Conservation (phyloP, 2,113 vertebrate genomes). For the Neolamprologus hecqui region DNA sequence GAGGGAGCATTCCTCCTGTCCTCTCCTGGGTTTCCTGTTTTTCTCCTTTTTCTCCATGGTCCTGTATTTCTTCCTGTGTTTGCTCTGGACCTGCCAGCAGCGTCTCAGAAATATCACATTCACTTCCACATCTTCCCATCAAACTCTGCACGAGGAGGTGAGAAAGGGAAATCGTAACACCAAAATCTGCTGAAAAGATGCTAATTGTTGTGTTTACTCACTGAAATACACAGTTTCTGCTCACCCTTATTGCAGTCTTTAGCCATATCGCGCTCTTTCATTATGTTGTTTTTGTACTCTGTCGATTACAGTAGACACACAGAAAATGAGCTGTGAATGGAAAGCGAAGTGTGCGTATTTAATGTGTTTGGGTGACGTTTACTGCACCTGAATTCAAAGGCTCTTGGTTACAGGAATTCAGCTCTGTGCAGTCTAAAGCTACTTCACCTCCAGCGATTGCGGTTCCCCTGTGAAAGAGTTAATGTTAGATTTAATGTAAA, state of each 20-base stretch:
- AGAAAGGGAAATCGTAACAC: neutral
- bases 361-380: neutral
- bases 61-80: constrained; percentile 14
- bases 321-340: neutral
- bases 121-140: constrained; percentile 87
- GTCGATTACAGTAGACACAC: neutral
- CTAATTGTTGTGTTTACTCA: neutral
- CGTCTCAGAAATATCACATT: constrained; percentile 48
- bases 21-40: constrained; percentile 19
- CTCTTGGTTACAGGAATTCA: constrained; percentile 72
- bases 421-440: constrained; percentile 71
- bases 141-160: constrained; percentile 74
- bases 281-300: constrained; percentile 98
- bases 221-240: neutral
- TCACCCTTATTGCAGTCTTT: constrained; percentile 89
- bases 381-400: constrained; percentile 78
- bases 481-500: neutral
- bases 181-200: neutral
- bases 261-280: constrained; percentile 83
- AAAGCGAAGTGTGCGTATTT: neutral
- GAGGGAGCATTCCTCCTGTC: constrained; percentile 55
- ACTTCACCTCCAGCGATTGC: constrained; percentile 67
- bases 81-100: constrained; percentile 92
- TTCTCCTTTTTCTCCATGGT: neutral
- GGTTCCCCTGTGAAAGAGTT: constrained; percentile 65